Evolutionary conservation across 2,888 invertebrate species (phyloP).

Genomic region (Cataglyphis rosenhaueri): DNA sequence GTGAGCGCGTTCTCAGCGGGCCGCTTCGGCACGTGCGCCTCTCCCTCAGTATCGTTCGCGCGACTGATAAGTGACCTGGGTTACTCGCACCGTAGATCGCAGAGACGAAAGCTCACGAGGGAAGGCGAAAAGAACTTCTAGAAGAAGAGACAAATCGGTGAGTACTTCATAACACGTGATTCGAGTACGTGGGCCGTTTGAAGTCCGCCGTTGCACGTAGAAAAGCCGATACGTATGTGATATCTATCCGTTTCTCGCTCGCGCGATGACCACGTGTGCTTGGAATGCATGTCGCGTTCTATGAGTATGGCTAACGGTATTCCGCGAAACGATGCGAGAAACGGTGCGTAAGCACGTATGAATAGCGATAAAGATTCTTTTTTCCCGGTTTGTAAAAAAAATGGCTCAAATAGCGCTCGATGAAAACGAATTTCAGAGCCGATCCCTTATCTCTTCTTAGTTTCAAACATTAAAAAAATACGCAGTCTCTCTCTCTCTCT

Average conservation of each 20-base stretch:
- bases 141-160: neutral
- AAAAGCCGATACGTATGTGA: neutral
- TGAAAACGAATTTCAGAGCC: slow-evolving; percentile 1
- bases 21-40: slow-evolving; percentile 68
- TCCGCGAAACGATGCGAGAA: neutral
- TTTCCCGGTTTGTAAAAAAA: neutral
- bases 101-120: neutral
- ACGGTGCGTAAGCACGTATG: neutral
- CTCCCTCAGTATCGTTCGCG: slow-evolving; percentile 62
- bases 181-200: neutral
- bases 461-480: neutral
- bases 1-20: slow-evolving; percentile 56
- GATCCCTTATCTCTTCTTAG: neutral
- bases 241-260: neutral
- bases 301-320: slow-evolving; percentile 34
- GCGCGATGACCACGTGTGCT: slow-evolving; percentile 38
- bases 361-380: neutral
- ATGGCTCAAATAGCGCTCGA: neutral
- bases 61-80: slow-evolving; percentile 47
- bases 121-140: neutral
- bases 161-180: neutral
- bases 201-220: neutral
- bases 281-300: slow-evolving; percentile 32
- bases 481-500: too few species aligned
- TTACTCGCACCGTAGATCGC: slow-evolving; percentile 15